phyloP scores from a whole-genome alignment of 2,888 invertebrate genomes.

The Rotaria magnacalcarata region DNA sequence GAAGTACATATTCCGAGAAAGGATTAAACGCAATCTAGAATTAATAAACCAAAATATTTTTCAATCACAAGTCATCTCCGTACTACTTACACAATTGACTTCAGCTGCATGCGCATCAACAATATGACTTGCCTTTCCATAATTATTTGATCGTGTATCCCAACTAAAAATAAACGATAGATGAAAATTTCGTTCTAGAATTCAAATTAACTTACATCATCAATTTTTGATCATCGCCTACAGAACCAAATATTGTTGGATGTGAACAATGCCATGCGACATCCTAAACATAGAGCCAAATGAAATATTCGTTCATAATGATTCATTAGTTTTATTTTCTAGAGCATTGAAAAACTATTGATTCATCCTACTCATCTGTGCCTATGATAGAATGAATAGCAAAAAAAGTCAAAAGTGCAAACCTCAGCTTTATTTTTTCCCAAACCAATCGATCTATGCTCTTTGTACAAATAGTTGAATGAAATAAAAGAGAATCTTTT shows the following conservation, averaged over 20 bases:
- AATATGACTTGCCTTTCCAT: constrained; percentile 16
- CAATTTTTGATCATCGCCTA: constrained; percentile 46
- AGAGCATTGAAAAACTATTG: no score
- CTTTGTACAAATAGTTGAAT: no score
- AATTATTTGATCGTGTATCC: constrained; percentile 12
- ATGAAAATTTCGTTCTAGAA: neutral
- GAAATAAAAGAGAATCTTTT: no score
- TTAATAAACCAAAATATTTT: no score
- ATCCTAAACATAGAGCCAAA: constrained; percentile 26
- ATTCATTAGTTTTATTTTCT: no score
- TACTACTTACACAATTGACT: constrained; percentile 37
- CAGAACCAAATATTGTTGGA: constrained; percentile 46
- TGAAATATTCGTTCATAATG: no score
- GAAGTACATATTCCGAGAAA: constrained; percentile 45
- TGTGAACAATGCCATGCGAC: constrained; percentile 46
- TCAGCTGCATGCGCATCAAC: constrained; percentile 44
- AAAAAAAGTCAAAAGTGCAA: no score
- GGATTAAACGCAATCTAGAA: constrained; percentile 40
- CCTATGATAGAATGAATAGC: no score
- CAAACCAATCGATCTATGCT: no score
- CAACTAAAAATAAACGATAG: neutral
- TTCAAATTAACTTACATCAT: constrained; percentile 40
- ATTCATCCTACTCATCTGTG: no score
- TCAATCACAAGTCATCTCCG: no score
- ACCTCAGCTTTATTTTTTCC: no score